Conservation (phyloP, 2,113 vertebrate genomes). For the Corvus moneduloides region DNA sequence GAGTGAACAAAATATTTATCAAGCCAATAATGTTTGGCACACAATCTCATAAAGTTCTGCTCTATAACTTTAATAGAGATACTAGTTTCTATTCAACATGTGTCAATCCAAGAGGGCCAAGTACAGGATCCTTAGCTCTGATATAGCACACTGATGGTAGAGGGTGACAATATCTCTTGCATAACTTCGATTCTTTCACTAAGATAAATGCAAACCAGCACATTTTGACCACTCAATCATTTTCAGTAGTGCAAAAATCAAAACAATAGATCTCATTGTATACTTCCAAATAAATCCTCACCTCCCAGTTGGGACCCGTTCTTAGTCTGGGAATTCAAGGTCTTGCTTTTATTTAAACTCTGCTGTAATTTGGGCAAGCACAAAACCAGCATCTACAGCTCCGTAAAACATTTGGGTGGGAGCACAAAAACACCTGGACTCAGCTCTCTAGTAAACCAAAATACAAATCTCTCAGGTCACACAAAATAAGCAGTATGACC, state of each 20-base stretch:
- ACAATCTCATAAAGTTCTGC: not conserved
- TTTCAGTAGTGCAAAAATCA: fast-evolving
- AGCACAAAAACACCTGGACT: not conserved
- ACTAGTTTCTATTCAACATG: not conserved
- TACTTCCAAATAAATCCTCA: not conserved
- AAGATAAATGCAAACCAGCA: not conserved
- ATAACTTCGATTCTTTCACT: not conserved
- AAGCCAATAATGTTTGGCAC: not conserved
- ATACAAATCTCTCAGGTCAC: not conserved
- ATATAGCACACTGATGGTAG: not conserved
- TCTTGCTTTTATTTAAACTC: not conserved
- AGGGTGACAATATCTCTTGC: not conserved
- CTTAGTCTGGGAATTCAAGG: not conserved
- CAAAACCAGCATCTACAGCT: not conserved
- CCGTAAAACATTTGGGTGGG: not conserved
- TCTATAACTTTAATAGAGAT: not conserved
- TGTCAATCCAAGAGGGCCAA: not conserved
- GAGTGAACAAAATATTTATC: not conserved
- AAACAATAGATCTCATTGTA: fast-evolving
- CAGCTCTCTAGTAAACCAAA: not conserved
- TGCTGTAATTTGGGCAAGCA: not conserved
- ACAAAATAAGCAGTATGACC: not conserved
- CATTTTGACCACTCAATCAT: not conserved
- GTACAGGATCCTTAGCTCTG: not conserved
- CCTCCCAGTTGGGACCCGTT: not conserved